phyloP scores from a whole-genome alignment of 2,888 invertebrate genomes.

The Parnassius smintheus region DNA sequence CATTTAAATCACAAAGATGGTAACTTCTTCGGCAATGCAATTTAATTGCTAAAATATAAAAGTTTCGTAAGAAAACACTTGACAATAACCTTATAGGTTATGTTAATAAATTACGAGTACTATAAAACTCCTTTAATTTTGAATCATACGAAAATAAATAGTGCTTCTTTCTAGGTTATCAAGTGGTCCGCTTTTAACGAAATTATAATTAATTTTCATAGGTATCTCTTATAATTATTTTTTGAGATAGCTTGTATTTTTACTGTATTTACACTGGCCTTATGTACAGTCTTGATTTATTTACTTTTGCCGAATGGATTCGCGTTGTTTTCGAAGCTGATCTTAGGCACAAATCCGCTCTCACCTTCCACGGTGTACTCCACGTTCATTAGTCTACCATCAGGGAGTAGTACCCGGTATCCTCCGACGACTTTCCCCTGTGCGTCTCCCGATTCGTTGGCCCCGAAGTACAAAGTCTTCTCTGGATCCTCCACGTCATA shows the following conservation, averaged over 20 bases:
- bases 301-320: slow-evolving; percentile 77
- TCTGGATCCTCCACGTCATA: slow-evolving; percentile 88
- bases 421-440: slow-evolving; percentile 84
- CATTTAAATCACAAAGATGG: slow-evolving; percentile 62
- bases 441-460: slow-evolving; percentile 84
- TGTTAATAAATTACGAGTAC: slow-evolving; percentile 6
- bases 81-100: neutral
- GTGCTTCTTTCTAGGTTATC: neutral
- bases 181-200: neutral
- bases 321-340: slow-evolving; percentile 83
- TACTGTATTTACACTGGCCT: slow-evolving; percentile 9
- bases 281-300: slow-evolving; percentile 38
- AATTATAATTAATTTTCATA: neutral
- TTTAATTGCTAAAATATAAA: slow-evolving; percentile 1
- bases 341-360: slow-evolving; percentile 86
- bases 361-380: slow-evolving; percentile 86
- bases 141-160: slow-evolving; percentile 3
- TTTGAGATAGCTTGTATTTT: neutral
- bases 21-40: slow-evolving; percentile 41
- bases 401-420: slow-evolving; percentile 85
- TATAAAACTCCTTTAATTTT: neutral
- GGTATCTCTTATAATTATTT: neutral
- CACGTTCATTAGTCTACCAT: slow-evolving; percentile 87
- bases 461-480: slow-evolving; percentile 85
- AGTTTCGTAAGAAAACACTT: neutral